Conservation (phyloP, 92 coral and sea anemone species). For the Actinernus sp. region DNA sequence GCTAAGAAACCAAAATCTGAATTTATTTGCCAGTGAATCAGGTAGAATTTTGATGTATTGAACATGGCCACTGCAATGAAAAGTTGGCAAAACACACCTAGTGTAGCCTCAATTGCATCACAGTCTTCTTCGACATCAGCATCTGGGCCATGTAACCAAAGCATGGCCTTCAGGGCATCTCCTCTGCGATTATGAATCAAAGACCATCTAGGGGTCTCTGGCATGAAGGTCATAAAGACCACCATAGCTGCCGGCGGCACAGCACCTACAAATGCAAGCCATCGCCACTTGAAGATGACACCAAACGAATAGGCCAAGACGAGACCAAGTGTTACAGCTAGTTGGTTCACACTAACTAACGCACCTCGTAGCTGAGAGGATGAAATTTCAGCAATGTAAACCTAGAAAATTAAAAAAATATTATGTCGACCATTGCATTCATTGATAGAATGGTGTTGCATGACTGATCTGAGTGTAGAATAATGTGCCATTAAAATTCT, state of each 20-base stretch:
- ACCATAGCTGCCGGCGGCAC: constrained; percentile 70
- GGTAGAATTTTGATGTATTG: too few relatives aligned
- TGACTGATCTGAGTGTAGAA: too few relatives aligned
- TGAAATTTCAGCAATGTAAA: constrained; percentile 91
- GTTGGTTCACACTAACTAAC: constrained; percentile 82
- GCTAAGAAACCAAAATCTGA: too few relatives aligned
- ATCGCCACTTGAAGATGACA: constrained; percentile 62
- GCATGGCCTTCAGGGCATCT: constrained; percentile 73
- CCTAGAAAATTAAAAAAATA: too few relatives aligned
- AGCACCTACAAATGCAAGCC: constrained; percentile 90
- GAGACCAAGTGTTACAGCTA: constrained; percentile 79
- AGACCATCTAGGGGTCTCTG: constrained; percentile 95
- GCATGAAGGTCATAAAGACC: constrained; percentile 77
- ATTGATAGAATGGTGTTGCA: too few relatives aligned
- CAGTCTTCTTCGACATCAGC: constrained; percentile 80
- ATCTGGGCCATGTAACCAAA: constrained; percentile 72
- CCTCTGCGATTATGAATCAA: constrained; percentile 67
- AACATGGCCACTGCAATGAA: too few relatives aligned
- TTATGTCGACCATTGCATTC: too few relatives aligned
- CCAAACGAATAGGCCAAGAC: constrained; percentile 70
- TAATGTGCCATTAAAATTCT: too few relatives aligned
- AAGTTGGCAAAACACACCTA: constrained; percentile 70
- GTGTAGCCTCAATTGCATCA: constrained; percentile 65
- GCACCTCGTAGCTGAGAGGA: constrained; percentile 81
- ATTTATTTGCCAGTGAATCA: too few relatives aligned